Base-by-base conservation (phyloP, 2,797 vertebrate species). In the Heteromormyrus szaboi region DNA sequence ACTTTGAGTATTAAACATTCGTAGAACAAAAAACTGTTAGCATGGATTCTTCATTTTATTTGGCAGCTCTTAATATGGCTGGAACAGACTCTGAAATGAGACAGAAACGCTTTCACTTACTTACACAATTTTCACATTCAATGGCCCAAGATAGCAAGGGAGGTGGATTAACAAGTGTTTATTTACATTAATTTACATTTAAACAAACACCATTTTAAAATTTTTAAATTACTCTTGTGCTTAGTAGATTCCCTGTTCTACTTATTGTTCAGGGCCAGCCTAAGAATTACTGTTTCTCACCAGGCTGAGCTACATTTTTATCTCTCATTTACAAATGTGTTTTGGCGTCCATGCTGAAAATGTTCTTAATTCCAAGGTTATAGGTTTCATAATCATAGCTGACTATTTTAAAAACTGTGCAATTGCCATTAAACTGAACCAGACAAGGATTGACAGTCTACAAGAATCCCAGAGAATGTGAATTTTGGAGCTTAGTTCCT, bases 351-450 rank as follows among this genome's bases (percentile, higher is more conserved):
- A 68, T 68, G 62, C 56, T 68, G 22, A 68, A 68, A 68, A 68
- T 68, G 11, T 25, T 68, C 25, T 68, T 12, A 68, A 33, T 68
- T 68, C 25, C 62, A 68, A 65, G 22, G 62, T 65, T 65, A 65
- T 65, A 25, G 62, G 25, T 68, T 68, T 68, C 62, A 68, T 68
- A 68, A 68, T 33, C 62, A 25, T 68, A 68, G 65, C 29, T 72
- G 29, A 37, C 65, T 72, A 72, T 72, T 72, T 72, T 72, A 72
- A 72, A 72, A 37, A 83, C 81, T 87, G 56, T 72, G 56, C 46
- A 37, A 11, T 72, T 72, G 29, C 65, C 65, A 37, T 37, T 72
- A 4, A 72, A 29, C 29, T 72, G 12, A 72, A 72, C 29, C 65
- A 72, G 65, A 29, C 29, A 72, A 12, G 12, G 65, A 72, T 0